Percentiles rank a stretch among this genome's conserved stretches.
These are phyloP conservation scores for Nasonia vitripennis DNA, from an alignment of 1,140 invertebrate genomes.

Conservation along the genomic window DNA sequence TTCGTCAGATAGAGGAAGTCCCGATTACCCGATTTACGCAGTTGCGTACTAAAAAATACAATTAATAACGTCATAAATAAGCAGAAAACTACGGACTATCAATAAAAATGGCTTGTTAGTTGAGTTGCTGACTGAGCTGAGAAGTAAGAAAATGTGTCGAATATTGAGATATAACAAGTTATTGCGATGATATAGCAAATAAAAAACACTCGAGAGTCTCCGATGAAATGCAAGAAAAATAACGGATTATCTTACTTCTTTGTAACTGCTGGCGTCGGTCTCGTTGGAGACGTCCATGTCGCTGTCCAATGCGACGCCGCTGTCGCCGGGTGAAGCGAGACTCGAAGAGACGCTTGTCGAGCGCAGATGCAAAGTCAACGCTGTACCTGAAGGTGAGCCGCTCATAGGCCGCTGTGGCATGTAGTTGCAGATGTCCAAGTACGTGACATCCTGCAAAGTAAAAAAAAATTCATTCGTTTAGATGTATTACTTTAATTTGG, in stretches of 20 bases:
- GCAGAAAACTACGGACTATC: slow-evolving; percentile 6
- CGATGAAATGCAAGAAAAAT: neutral
- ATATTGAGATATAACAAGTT: neutral
- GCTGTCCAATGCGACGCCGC: slow-evolving; percentile 72
- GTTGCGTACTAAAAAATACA: neutral
- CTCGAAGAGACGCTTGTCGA: slow-evolving; percentile 71
- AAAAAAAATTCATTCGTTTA: neutral
- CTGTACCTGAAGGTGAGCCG: slow-evolving; percentile 71
- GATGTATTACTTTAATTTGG: no score
- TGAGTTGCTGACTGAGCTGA: neutral
- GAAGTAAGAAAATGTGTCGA: neutral
- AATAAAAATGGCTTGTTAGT: neutral
- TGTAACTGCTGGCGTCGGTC: slow-evolving; percentile 72
- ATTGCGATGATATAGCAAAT: neutral
- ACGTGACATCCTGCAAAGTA: slow-evolving; percentile 70
- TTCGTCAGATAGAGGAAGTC: slow-evolving; percentile 2
- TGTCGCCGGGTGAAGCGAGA: slow-evolving; percentile 73
- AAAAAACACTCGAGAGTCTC: neutral
- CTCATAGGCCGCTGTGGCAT: slow-evolving; percentile 75
- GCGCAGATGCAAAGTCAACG: slow-evolving; percentile 68
- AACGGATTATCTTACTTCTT: slow-evolving; percentile 63
- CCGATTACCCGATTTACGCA: neutral
- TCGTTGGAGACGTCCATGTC: slow-evolving; percentile 73
- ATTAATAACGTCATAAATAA: neutral
- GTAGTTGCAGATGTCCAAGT: slow-evolving; percentile 72